Evolutionary conservation across 1,140 invertebrate genomes (phyloP).

Genomic region (Gonatopus flavifemur): DNA sequence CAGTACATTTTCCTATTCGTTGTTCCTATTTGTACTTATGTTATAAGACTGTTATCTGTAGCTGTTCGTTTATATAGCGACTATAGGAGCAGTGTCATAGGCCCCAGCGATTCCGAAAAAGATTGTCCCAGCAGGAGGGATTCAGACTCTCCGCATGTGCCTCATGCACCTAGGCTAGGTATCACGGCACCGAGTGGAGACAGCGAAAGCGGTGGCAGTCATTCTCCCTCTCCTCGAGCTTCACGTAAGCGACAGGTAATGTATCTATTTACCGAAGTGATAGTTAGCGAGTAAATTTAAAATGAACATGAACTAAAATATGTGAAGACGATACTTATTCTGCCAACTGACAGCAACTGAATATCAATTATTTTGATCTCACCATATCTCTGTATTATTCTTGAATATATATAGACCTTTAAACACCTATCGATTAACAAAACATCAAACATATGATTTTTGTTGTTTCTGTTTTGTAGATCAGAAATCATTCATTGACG

Average conservation of each 20-base stretch:
- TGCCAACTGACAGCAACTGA: background rate
- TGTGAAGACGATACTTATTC: background rate
- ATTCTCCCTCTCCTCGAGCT: slow-evolving; percentile 81
- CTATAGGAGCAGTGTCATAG: slow-evolving; percentile 86
- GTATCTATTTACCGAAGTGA: slow-evolving; percentile 5
- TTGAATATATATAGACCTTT: background rate
- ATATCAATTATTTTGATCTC: background rate
- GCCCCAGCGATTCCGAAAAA: slow-evolving; percentile 83
- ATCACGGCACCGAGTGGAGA: slow-evolving; percentile 72
- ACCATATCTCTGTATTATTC: slow-evolving; percentile 1
- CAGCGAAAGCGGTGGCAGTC: slow-evolving; percentile 84
- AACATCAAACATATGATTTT: background rate
- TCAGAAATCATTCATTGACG: slow-evolving; percentile 87
- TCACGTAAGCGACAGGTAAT: slow-evolving; percentile 75
- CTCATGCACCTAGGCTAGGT: slow-evolving; percentile 63
- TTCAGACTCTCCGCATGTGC: slow-evolving; percentile 60
- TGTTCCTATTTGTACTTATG: background rate
- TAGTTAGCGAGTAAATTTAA: background rate
- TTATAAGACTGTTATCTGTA: slow-evolving; percentile 35
- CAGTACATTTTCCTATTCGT: background rate
- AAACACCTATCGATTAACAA: background rate
- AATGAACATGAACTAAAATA: background rate
- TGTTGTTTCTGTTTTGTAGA: background rate
- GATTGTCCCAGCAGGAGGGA: slow-evolving; percentile 71
- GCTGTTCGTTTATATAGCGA: slow-evolving; percentile 71